These are phyloP conservation scores for Idaea biselata DNA, from an alignment of 2,888 invertebrate genomes.

Conservation along the genomic window DNA sequence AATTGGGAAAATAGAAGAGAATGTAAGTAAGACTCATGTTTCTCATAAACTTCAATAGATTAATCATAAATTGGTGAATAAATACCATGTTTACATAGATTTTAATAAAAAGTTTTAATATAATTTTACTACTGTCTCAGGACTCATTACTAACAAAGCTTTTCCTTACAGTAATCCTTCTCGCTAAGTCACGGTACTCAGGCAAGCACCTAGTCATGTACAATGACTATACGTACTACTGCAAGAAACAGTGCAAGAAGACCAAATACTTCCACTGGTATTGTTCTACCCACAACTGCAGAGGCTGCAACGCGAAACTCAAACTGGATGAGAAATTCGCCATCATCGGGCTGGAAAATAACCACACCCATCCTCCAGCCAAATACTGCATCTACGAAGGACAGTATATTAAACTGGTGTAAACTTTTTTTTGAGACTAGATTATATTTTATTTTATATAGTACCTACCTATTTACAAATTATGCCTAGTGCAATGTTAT, in stretches of 20 bases:
- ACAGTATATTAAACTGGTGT: conserved; percentile 47
- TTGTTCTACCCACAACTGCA: conserved; percentile 67
- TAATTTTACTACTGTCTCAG: not conserved
- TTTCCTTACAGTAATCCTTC: conserved; percentile 50
- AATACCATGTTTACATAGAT: not conserved
- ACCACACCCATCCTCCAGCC: conserved; percentile 60
- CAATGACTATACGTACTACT: conserved; percentile 67
- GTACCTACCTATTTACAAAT: not conserved
- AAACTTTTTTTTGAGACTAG: not conserved
- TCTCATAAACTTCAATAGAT: not conserved
- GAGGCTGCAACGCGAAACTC: conserved; percentile 64
- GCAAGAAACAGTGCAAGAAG: conserved; percentile 61
- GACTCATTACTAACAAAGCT: conserved; percentile 4
- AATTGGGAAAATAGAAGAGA: not conserved
- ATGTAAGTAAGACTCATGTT: not conserved
- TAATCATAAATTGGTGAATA: not conserved
- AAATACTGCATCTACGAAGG: conserved; percentile 60
- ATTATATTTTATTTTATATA: not conserved
- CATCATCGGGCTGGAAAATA: conserved; percentile 46
- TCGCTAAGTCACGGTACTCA: conserved; percentile 63
- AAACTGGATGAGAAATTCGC: conserved; percentile 55
- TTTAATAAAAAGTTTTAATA: not conserved
- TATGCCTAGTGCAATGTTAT: not conserved
- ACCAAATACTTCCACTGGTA: conserved; percentile 62
- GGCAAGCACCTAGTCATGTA: conserved; percentile 62